A percentile compares a stretch with the other conserved stretches of the same genome.
phyloP scores from a whole-genome alignment of 2,113 vertebrate species.

The Lamprotornis superbus region DNA sequence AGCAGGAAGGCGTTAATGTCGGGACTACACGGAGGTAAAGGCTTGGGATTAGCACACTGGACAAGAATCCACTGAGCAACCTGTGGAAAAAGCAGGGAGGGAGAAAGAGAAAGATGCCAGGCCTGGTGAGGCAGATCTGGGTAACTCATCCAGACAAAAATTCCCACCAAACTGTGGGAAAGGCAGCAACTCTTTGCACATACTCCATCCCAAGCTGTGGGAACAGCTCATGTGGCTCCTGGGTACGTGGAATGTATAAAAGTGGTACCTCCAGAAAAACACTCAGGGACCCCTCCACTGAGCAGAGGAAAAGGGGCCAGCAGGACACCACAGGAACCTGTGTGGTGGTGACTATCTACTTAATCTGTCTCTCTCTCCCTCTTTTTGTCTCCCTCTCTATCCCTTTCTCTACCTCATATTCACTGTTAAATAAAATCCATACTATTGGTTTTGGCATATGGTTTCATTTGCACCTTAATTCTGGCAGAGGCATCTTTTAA shows the following conservation, averaged over 20 bases:
- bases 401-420: background rate
- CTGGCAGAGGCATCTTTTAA: background rate
- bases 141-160: background rate
- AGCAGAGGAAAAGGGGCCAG: background rate
- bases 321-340: background rate
- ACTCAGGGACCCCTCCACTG: fast-evolving
- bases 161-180: background rate
- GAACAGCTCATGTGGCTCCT: fast-evolving
- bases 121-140: background rate
- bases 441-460: background rate
- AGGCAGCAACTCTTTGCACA: background rate
- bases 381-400: background rate
- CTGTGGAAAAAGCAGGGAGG: background rate
- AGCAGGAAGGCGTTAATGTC: fast-evolving
- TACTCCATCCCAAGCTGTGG: background rate
- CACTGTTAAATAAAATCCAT: background rate
- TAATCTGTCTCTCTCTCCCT: background rate
- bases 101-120: background rate
- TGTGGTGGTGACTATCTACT: background rate
- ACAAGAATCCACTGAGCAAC: background rate
- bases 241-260: background rate
- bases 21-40: background rate
- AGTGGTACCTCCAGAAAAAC: background rate
- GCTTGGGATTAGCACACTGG: fast-evolving
- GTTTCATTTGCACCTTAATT: fast-evolving